Evolutionary conservation across 2,888 invertebrate species (phyloP).

Genomic region (Celastrina argiolus): DNA sequence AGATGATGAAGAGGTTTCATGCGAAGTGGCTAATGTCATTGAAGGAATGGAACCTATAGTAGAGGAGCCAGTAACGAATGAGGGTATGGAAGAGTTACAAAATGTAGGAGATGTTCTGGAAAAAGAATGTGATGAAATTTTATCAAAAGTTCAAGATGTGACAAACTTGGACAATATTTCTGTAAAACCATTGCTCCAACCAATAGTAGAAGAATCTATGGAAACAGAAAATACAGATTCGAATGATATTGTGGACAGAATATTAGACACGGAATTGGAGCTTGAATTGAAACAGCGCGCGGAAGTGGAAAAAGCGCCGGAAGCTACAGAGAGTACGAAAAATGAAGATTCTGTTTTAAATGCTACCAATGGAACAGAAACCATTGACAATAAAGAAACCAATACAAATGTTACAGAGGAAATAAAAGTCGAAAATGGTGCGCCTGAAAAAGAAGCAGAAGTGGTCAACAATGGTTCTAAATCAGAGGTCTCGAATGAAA

Average conservation of each 20-base stretch:
- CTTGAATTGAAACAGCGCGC: constrained; percentile 53
- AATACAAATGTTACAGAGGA: constrained; percentile 24
- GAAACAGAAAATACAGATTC: constrained; percentile 60
- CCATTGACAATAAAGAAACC: constrained; percentile 26
- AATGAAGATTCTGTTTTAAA: constrained; percentile 25
- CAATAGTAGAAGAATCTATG: constrained; percentile 61
- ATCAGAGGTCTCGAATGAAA: constrained; percentile 6
- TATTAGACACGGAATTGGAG: constrained; percentile 62
- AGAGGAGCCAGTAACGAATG: constrained; percentile 51
- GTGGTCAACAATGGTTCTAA: neutral
- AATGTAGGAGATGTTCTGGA: constrained; percentile 65
- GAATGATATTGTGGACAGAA: constrained; percentile 63
- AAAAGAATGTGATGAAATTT: constrained; percentile 70
- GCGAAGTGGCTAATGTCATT: constrained; percentile 51
- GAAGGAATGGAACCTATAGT: constrained; percentile 58
- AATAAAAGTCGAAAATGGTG: constrained; percentile 22
- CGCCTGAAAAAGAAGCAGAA: neutral
- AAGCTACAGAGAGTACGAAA: constrained; percentile 28
- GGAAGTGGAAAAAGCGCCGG: constrained; percentile 40
- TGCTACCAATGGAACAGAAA: constrained; percentile 27
- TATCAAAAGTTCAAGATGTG: constrained; percentile 68
- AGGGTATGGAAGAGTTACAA: constrained; percentile 61
- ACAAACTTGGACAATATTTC: constrained; percentile 64
- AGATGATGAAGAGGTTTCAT: constrained; percentile 46
- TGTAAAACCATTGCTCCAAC: constrained; percentile 56